Percentiles rank a stretch among this genome's conserved stretches.
phyloP scores from a whole-genome alignment of 2,888 invertebrate genomes.

The Eupithecia vulgata region DNA sequence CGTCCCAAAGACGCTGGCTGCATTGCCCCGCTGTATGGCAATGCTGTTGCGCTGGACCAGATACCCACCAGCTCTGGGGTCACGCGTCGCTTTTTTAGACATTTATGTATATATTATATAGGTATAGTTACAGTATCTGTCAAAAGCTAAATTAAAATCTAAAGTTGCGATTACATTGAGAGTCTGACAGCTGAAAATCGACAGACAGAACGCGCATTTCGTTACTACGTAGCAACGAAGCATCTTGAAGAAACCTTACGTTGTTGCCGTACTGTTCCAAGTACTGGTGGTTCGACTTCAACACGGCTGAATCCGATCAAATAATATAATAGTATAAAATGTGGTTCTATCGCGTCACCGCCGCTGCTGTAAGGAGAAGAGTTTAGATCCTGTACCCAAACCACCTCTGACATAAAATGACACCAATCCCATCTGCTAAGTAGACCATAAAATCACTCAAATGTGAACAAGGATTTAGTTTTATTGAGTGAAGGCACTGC shows the following conservation, averaged over 20 bases:
- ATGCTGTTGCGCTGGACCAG: too few relatives aligned
- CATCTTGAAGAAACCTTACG: background rate
- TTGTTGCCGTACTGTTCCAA: background rate
- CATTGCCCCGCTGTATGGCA: too few relatives aligned
- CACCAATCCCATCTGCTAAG: background rate
- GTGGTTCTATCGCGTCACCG: background rate
- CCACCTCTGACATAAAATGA: background rate
- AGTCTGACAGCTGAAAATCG: background rate
- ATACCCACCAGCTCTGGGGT: too few relatives aligned
- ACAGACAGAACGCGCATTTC: background rate
- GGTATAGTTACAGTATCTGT: too few relatives aligned
- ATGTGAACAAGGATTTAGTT: conserved; percentile 26
- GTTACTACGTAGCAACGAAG: background rate
- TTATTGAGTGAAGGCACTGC: conserved; percentile 29
- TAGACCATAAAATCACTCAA: conserved; percentile 8
- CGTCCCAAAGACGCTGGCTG: too few relatives aligned
- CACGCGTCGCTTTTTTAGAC: too few relatives aligned
- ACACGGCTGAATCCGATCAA: background rate
- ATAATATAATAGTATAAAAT: background rate
- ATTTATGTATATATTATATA: too few relatives aligned
- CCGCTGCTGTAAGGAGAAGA: background rate
- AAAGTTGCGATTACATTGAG: background rate
- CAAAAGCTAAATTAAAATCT: background rate
- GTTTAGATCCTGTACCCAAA: background rate
- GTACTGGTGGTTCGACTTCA: too few relatives aligned